Conservation (phyloP, 2,113 vertebrate genomes). For the Sardina pilchardus region DNA sequence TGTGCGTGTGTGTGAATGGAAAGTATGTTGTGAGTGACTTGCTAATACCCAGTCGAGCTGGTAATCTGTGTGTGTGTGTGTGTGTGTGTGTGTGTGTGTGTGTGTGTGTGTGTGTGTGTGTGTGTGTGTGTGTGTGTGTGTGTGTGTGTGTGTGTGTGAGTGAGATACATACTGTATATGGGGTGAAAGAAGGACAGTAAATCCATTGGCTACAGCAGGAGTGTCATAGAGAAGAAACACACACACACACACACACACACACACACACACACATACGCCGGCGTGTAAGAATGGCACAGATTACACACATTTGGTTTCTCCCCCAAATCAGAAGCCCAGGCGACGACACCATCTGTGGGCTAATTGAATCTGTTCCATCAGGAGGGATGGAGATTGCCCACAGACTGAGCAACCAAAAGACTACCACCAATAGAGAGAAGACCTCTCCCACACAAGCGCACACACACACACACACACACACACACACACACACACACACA, state of each 20-base stretch:
- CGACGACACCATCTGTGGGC: constrained; percentile 31
- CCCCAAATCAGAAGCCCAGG: not conserved
- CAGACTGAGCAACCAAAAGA: not conserved
- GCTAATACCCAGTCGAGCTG: not conserved
- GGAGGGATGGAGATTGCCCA: not conserved
- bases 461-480: not conserved
- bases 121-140: not conserved
- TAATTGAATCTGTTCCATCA: constrained; percentile 40
- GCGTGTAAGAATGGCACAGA: not conserved
- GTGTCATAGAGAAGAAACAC: not conserved
- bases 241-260: constrained; percentile 12
- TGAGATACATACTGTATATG: not conserved
- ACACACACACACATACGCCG: not conserved
- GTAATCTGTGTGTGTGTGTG: not conserved
- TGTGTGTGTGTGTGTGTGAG: not conserved
- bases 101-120: not conserved
- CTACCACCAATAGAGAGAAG: not conserved
- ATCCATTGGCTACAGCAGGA: not conserved
- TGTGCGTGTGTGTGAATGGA: not conserved
- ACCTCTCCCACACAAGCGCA: not conserved
- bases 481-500: not conserved
- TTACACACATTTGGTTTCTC: constrained; percentile 24
- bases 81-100: not conserved
- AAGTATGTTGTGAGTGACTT: not conserved
- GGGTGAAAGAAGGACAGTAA: not conserved